Percentiles rank a stretch among this genome's conserved stretches.
phyloP scores from a whole-genome alignment of 2,888 invertebrate species.

The Eilema depressum region DNA sequence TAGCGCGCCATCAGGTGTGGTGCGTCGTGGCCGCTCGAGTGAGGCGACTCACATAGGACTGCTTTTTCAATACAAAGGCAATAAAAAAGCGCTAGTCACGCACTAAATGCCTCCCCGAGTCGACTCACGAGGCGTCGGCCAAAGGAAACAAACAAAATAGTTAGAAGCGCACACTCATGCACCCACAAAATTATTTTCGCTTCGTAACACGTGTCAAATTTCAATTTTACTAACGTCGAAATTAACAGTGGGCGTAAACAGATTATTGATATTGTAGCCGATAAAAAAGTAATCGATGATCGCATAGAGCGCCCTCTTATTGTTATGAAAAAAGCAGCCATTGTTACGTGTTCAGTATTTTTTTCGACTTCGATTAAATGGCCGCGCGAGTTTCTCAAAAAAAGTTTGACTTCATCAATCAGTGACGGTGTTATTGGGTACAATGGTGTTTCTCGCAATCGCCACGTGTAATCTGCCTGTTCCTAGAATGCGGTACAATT shows the following conservation, averaged over 20 bases:
- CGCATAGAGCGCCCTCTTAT: slow-evolving; percentile 73
- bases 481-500: slow-evolving; percentile 77
- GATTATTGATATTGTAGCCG: slow-evolving; percentile 85
- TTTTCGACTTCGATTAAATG: slow-evolving; percentile 72
- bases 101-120: slow-evolving; percentile 79
- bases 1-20: slow-evolving; percentile 71
- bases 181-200: slow-evolving; percentile 84
- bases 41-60: slow-evolving; percentile 44
- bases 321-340: slow-evolving; percentile 76
- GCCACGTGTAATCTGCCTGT: slow-evolving; percentile 71
- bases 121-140: slow-evolving; percentile 71
- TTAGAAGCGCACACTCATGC: slow-evolving; percentile 83
- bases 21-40: slow-evolving; percentile 34
- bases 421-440: slow-evolving; percentile 82
- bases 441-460: slow-evolving; percentile 77
- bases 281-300: slow-evolving; percentile 87
- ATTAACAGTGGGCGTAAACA: slow-evolving; percentile 87
- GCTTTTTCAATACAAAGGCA: slow-evolving; percentile 84
- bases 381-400: slow-evolving; percentile 77
- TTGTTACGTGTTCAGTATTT: slow-evolving; percentile 79
- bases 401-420: slow-evolving; percentile 82
- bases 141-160: slow-evolving; percentile 84
- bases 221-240: slow-evolving; percentile 85
- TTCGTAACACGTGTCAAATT: slow-evolving; percentile 86
- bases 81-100: slow-evolving; percentile 83